Evolutionary conservation across 2,113 vertebrate species (phyloP).

Genomic region (Jaculus jaculus): DNA sequence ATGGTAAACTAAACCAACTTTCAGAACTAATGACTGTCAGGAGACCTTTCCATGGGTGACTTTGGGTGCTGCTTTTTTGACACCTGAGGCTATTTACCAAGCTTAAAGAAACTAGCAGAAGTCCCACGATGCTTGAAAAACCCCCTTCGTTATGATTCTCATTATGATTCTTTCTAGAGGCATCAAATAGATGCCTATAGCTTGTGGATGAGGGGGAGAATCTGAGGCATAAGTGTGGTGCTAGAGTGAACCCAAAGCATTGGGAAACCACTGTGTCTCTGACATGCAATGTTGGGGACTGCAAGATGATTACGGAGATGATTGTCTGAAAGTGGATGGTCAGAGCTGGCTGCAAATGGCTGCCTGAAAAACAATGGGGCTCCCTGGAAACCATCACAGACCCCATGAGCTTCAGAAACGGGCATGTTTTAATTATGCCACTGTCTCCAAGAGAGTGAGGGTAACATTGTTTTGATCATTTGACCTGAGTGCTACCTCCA

Average conservation of each 20-base stretch:
- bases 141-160: slow-evolving; percentile 14
- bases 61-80: slow-evolving; percentile 3
- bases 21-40: slow-evolving; percentile 25
- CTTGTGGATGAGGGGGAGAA: neutral
- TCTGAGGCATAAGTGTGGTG: neutral
- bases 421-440: neutral
- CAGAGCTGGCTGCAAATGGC: slow-evolving; percentile 19
- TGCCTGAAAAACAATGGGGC: neutral
- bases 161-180: slow-evolving; percentile 9
- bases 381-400: slow-evolving; percentile 1
- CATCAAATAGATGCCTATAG: slow-evolving; percentile 24
- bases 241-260: slow-evolving; percentile 13
- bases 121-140: slow-evolving; percentile 50
- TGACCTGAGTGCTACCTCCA: slow-evolving; percentile 7
- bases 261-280: slow-evolving; percentile 51
- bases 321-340: neutral
- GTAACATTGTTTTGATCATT: slow-evolving; percentile 35
- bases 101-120: slow-evolving; percentile 29
- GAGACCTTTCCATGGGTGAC: neutral
- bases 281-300: slow-evolving; percentile 45
- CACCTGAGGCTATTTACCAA: slow-evolving; percentile 36
- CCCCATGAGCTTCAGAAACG: neutral
- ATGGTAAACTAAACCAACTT: neutral
- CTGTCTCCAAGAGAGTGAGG: slow-evolving; percentile 12
- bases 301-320: slow-evolving; percentile 27